Base-by-base conservation (phyloP, 2,797 vertebrate genomes). In the Tachyglossus aculeatus region DNA sequence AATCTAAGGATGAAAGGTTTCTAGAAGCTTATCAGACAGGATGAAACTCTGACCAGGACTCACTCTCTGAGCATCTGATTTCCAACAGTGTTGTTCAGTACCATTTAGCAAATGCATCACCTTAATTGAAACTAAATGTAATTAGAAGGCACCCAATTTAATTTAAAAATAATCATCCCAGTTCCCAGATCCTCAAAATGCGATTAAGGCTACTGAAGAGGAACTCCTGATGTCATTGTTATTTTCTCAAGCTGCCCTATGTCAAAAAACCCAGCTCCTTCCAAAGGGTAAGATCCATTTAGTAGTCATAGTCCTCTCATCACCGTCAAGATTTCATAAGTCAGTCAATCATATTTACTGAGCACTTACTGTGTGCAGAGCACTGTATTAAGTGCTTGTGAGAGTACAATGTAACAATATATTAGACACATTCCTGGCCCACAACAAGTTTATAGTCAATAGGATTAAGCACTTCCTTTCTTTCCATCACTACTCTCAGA, bases 91-190 rank as follows among this genome's bases (percentile, higher is more conserved):
- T 76, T 82, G 74, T 70, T 71, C 71, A 77, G 82, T 78, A 80
- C 77, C 8, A 66, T 72, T 82, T 82, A 59, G 77, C 77, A 80
- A 84, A 86, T 84, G 74, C 74, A 86, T 82, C 82, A 80, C 74
- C 71, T 69, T 86, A 86, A 84, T 86, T 84, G 82, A 86, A 82
- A 78, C 82, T 76, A 77, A 86, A 86, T 82, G 79, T 80, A 86
- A 86, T 84, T 82, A 63, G 76, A 78, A 84, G 71, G 77, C 63
- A 78, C 74, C n/a, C 77, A 74, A 86, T 78, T 80, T 78, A 77
- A 82, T 84, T 86, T 84, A 72, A 80, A 84, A 84, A 86, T 84
- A 76, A 80, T 84, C 77, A 76, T 84, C 84, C 76, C 84, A 82
- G 84, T 77, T 82, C 77, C 77, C 82, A 86, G 84, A 80, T 82